phyloP scores from a whole-genome alignment of 1,140 invertebrate species.

The Cephus cinctus region DNA sequence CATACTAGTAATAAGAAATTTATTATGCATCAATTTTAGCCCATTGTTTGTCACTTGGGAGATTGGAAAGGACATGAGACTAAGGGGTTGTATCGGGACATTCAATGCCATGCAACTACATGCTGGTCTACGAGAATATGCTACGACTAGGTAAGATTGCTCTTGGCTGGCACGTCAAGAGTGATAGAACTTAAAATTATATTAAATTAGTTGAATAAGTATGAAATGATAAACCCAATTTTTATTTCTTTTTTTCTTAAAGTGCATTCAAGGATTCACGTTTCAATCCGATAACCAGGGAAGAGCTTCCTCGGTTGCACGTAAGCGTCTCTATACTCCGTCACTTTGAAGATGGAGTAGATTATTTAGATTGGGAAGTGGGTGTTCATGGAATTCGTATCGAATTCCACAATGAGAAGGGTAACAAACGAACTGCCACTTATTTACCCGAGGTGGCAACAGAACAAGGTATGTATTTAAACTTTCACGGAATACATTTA shows the following conservation, averaged over 20 bases:
- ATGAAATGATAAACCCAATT: not conserved
- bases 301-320: slow-evolving; percentile 89
- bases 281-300: slow-evolving; percentile 92
- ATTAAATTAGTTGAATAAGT: not conserved
- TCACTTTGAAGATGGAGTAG: slow-evolving; percentile 92
- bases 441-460: slow-evolving; percentile 96
- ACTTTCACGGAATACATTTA: no score
- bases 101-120: slow-evolving; percentile 94
- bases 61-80: slow-evolving; percentile 87
- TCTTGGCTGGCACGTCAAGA: not conserved
- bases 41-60: slow-evolving; percentile 99
- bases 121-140: slow-evolving; percentile 90
- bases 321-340: slow-evolving; percentile 95
- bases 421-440: slow-evolving; percentile 92
- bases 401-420: slow-evolving; percentile 95
- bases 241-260: slow-evolving; percentile 23
- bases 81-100: slow-evolving; percentile 94
- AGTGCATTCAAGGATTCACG: slow-evolving; percentile 98
- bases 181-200: not conserved
- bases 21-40: slow-evolving; percentile 59
- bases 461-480: slow-evolving; percentile 83
- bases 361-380: slow-evolving; percentile 97
- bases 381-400: slow-evolving; percentile 97
- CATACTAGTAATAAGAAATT: no score
- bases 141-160: slow-evolving; percentile 75